Conservation (phyloP, 2,888 invertebrate species). For the Aleiodes testaceus region DNA sequence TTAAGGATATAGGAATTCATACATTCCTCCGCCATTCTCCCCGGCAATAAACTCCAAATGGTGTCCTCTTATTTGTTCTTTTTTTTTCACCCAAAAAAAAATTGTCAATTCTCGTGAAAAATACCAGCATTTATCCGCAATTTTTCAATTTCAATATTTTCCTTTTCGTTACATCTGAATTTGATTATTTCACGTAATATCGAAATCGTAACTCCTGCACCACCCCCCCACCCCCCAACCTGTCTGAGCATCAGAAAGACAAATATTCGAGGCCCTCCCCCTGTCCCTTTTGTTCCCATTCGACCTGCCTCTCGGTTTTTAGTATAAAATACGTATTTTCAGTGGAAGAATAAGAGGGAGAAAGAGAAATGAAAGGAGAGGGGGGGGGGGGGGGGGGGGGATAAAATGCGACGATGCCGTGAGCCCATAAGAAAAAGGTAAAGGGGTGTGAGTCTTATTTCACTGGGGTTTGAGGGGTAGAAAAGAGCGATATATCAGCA, state of each 20-base stretch:
- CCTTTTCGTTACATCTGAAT: not conserved
- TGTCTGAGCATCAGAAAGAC: constrained; percentile 26
- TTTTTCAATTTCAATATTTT: constrained; percentile 9
- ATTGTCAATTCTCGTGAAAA: too few relatives aligned
- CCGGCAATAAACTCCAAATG: too few relatives aligned
- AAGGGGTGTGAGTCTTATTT: constrained; percentile 38
- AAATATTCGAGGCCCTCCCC: constrained; percentile 1
- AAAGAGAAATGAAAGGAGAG: not conserved
- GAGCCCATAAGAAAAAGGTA: constrained; percentile 15
- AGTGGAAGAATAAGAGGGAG: constrained; percentile 9
- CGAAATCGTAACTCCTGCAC: constrained; percentile 25
- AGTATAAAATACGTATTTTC: constrained; percentile 27
- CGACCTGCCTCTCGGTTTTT: not conserved
- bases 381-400: not conserved
- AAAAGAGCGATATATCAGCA: constrained; percentile 43
- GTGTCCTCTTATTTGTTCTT: too few relatives aligned
- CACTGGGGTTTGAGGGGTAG: constrained; percentile 35
- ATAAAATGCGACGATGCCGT: constrained; percentile 27
- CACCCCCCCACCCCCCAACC: not conserved
- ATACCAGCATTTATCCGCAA: not conserved
- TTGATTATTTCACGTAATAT: constrained; percentile 17
- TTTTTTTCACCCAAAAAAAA: too few relatives aligned
- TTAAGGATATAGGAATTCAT: too few relatives aligned
- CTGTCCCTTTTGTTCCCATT: not conserved
- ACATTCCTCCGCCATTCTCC: too few relatives aligned